Evolutionary conservation across 1,140 invertebrate genomes (phyloP).

Genomic region (Zaprionus vittiger): DNA sequence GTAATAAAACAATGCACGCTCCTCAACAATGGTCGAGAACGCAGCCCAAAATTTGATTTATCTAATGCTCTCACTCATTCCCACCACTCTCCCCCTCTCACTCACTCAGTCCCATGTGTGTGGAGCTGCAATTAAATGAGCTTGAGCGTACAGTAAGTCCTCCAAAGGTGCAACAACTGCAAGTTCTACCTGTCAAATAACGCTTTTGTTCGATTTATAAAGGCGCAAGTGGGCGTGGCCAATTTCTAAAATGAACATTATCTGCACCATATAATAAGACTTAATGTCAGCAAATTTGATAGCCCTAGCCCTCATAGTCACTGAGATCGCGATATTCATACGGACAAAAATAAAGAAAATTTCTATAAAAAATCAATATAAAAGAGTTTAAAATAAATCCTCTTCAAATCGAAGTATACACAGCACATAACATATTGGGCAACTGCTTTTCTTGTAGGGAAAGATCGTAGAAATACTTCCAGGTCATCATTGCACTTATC

Average conservation of each 20-base stretch:
- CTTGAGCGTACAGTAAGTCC: not conserved
- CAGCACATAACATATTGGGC: not conserved
- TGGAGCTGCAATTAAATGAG: not conserved
- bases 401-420: no score
- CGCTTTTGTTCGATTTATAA: not conserved
- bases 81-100: not conserved
- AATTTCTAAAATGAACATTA: no score
- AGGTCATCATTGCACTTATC: not conserved
- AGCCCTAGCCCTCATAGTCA: not conserved
- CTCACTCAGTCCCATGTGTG: not conserved
- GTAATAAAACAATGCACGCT: conserved; percentile 57
- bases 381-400: no score
- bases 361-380: not conserved
- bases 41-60: conserved; percentile 58
- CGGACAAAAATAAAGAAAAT: not conserved
- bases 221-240: not conserved
- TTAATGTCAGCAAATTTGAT: not conserved
- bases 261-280: not conserved
- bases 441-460: not conserved
- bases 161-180: not conserved
- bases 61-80: conserved; percentile 42
- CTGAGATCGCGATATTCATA: not conserved
- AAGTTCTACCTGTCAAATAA: not conserved
- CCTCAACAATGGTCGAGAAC: conserved; percentile 5
- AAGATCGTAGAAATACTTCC: no score